phyloP scores from a whole-genome alignment of 2,797 vertebrate species.

The Australoheros facetus region DNA sequence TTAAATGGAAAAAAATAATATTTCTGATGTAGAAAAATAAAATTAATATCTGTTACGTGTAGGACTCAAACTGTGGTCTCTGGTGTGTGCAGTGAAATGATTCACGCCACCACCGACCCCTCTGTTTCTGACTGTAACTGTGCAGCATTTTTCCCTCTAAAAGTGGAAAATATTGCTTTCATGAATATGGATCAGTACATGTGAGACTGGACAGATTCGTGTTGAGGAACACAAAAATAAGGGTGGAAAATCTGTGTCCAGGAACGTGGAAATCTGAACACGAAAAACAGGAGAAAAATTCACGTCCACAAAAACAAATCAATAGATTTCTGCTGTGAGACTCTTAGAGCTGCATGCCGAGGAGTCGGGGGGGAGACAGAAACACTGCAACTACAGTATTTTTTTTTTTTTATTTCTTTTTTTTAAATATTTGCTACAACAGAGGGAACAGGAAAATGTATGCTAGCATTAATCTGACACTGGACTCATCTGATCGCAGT shows the following conservation, averaged over 20 bases:
- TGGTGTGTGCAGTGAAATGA: rapidly evolving
- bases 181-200: neutral
- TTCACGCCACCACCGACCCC: neutral
- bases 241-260: rapidly evolving
- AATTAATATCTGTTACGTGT: too few species aligned
- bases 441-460: neutral
- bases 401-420: neutral
- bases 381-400: neutral
- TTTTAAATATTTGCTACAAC: neutral
- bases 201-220: neutral
- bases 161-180: neutral
- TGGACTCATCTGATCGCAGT: neutral
- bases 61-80: neutral
- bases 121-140: neutral
- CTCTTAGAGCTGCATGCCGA: neutral
- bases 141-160: neutral
- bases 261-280: too few species aligned
- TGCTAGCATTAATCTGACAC: neutral
- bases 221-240: rapidly evolving
- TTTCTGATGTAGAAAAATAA: too few species aligned
- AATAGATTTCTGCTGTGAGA: neutral
- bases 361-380: too few species aligned
- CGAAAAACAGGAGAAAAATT: neutral
- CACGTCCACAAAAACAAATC: neutral
- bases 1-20: too few species aligned